Percentiles rank a stretch among this genome's conserved stretches.
Evolutionary conservation across 2,888 invertebrate genomes (phyloP).

Genomic region (Leptogaster cylindrica): DNA sequence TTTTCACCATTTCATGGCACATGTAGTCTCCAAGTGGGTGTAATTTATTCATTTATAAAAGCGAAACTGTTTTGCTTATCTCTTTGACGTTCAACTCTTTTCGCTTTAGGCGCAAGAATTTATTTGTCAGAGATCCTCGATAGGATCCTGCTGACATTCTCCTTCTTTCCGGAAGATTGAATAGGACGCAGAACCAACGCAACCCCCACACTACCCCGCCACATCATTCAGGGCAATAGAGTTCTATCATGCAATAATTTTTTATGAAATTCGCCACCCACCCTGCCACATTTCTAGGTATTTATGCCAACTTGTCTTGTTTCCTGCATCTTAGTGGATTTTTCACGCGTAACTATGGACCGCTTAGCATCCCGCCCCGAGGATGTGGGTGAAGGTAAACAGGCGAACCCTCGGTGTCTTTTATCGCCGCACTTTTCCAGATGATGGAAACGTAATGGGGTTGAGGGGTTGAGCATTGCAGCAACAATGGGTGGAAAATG

Average conservation of each 20-base stretch:
- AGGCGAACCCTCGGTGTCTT: conserved; percentile 3
- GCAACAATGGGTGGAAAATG: neutral
- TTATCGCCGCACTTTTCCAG: conserved; percentile 21
- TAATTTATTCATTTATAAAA: conserved; percentile 32
- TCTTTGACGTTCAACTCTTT: conserved; percentile 29
- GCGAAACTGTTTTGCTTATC: neutral
- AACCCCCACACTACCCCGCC: neutral
- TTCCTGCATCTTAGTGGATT: conserved; percentile 27
- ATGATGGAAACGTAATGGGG: conserved; percentile 21
- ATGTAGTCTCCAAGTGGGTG: conserved; percentile 36
- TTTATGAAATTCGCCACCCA: conserved; percentile 2
- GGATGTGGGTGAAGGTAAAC: conserved; percentile 4
- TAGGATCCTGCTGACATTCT: conserved; percentile 4
- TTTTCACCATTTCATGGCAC: conserved; percentile 35
- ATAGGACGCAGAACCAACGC: conserved; percentile 8
- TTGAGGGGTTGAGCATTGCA: neutral
- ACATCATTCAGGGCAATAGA: neutral
- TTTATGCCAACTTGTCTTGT: conserved; percentile 12
- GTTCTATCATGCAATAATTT: conserved; percentile 20
- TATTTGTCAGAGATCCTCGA: conserved; percentile 17
- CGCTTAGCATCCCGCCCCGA: neutral
- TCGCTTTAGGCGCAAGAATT: conserved; percentile 10
- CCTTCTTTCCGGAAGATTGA: conserved; percentile 16
- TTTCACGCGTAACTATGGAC: conserved; percentile 23
- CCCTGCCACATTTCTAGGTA: neutral